Evolutionary conservation across 1,140 invertebrate genomes (phyloP), one percentile per base, ranked within the genome.

Genomic region (Saccostrea echinata): DNA sequence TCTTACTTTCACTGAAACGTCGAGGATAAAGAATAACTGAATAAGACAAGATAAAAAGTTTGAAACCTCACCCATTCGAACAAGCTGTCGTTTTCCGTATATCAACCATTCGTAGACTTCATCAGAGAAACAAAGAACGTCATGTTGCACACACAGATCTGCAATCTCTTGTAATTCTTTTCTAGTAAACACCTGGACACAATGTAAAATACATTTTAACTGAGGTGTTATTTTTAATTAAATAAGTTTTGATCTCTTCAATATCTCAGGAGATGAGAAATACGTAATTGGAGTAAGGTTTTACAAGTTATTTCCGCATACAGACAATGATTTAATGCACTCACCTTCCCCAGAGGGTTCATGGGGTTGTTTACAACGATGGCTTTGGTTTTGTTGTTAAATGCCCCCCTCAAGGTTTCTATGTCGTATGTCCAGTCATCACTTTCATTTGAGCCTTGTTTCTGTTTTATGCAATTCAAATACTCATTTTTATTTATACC

Each of bases 31-130:
- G n/a, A n/a, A 6, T 43, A 43, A 43, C 1, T 30, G 24, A 80
- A 9, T 80, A 18, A 21, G 30, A 24, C 11, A 24, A 30, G 18
- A 80, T 8, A 18, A 61, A 16, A 61, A 11, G 27, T n/a, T n/a
- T n/a, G n/a, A n/a, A n/a, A n/a, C n/a, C 27, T 88, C 84, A 93
- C 93, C 93, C 86, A 99, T 98, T 93, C 98, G 96, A 86, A 98
- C 96, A 95, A 99, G 98, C 93, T 98, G 96, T 57, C 96, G 95
- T 1, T 97, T 97, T 93, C 97, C 96, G 93, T 98, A 99, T 33
- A 98, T 97, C 89, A 99, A 96, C 97, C 98, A 99, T 95, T 99
- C 98, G 92, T 99, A 99, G 0, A 99, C 99, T 95, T 99, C 99
- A 95, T 99, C 99, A 3, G 98, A 97, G n/a, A 99, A 95, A 85